Evolutionary conservation across 2,113 vertebrate genomes (phyloP), one percentile per base, ranked within the genome.

Genomic region (Aleadryas rufinucha): DNA sequence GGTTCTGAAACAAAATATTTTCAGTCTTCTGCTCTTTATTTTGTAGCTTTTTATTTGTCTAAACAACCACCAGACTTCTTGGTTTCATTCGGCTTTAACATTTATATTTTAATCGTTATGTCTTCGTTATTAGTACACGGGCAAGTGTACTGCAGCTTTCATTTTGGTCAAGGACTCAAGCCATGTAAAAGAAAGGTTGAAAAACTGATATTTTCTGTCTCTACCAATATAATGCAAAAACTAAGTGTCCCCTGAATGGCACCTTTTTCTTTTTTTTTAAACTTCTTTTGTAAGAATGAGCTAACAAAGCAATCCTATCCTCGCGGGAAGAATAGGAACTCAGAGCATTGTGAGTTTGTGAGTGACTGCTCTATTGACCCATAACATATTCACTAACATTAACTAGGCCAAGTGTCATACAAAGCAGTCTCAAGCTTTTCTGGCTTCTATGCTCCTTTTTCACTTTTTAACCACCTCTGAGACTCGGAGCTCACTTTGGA

Each of bases 401-500:
- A 91, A 92, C 84, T 39, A 82, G 57, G 52, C 68, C 76, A 93
- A 93, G 39, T 60, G n/a, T 93, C 54, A 95, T 60, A 65, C 54
- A 87, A 96, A 80, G 35, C 79, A 78, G 30, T 22, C n/a, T 87
- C 18, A 84, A 20, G 33, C 17, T 66, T 76, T 92, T 37, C 65
- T 94, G 63, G 27, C 42, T 57, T 75, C 28, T 60, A 30, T 14
- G 5, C 92, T 37, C 31, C 27, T 64, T 92, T 27, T 84, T 76
- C 26, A 79, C 56, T 91, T 61, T 84, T 56, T 30, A 81, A 61
- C 52, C 13, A 78, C 54, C 35, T 91, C 27, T 47, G 60, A 87
- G 88, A 68, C 28, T n/a, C n/a, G 69, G 28, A 71, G 28, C 10
- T 87, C 45, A 45, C 50, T 94, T 84, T 76, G 27, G 30, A 84